These are phyloP conservation scores for Euproctis similis DNA, from an alignment of 2,888 invertebrate genomes.

Conservation along the genomic window DNA sequence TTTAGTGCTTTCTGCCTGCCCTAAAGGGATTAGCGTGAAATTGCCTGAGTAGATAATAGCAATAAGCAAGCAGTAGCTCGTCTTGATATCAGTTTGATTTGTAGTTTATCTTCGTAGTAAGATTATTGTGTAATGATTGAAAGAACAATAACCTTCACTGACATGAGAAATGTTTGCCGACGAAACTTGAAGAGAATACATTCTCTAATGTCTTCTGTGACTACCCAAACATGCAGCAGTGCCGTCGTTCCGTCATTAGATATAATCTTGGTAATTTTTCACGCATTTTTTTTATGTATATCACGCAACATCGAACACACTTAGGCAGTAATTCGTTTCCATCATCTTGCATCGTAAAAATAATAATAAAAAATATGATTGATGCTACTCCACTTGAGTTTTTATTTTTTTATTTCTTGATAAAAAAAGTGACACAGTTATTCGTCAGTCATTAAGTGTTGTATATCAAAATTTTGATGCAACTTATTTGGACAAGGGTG, in stretches of 20 bases:
- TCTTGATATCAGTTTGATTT: constrained; percentile 9
- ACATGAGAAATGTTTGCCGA: constrained; percentile 35
- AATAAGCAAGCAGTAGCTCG: too few species aligned
- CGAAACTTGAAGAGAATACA: constrained; percentile 36
- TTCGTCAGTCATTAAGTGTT: too few species aligned
- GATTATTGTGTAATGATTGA: constrained; percentile 21
- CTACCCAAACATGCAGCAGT: constrained; percentile 46
- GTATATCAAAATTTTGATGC: too few species aligned
- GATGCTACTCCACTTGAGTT: constrained; percentile 47
- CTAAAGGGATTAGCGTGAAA: too few species aligned
- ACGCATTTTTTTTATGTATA: constrained; percentile 66
- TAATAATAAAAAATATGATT: too few species aligned
- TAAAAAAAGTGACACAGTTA: too few species aligned
- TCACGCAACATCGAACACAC: constrained; percentile 47
- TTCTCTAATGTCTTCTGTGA: constrained; percentile 35
- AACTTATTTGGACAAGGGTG: too few species aligned
- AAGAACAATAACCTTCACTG: constrained; percentile 26
- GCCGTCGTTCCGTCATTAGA: constrained; percentile 55
- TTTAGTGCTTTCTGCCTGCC: too few species aligned
- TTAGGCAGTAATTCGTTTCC: constrained; percentile 56
- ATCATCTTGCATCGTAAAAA: constrained; percentile 49
- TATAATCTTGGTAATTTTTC: constrained; percentile 63
- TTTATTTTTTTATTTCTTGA: too few species aligned
- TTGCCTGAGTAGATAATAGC: too few species aligned
- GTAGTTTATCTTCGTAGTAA: constrained; percentile 11